These are phyloP conservation scores for Silurus glanis DNA, from an alignment of 2,113 vertebrate genomes.

Conservation along the genomic window DNA sequence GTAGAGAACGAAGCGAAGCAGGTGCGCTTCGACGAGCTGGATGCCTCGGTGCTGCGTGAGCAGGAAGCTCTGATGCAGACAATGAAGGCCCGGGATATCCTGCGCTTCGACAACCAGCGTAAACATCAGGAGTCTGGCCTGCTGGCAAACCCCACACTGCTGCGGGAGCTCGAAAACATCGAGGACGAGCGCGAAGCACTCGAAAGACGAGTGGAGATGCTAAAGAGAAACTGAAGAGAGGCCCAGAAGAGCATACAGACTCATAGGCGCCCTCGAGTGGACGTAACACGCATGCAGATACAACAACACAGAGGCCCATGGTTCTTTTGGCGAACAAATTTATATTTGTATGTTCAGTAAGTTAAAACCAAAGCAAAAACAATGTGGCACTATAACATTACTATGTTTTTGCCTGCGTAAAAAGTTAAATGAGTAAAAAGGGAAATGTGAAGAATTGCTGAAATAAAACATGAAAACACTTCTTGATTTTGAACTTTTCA, in stretches of 20 bases:
- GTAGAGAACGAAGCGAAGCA: conserved; percentile 64
- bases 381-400: not conserved
- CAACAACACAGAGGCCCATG: not conserved
- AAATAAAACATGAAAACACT: not conserved
- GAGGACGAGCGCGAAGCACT: conserved; percentile 60
- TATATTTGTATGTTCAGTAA: not conserved
- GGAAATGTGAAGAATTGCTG: not conserved
- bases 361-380: not conserved
- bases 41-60: conserved; percentile 60
- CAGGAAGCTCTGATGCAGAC: conserved; percentile 69
- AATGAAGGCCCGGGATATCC: conserved; percentile 67
- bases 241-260: not conserved
- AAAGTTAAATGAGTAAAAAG: not conserved
- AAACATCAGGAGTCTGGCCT: conserved; percentile 73
- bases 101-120: conserved; percentile 67
- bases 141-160: conserved; percentile 72
- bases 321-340: not conserved
- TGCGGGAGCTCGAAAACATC: conserved; percentile 78
- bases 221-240: conserved; percentile 58
- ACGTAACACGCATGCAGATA: not conserved
- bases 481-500: not conserved
- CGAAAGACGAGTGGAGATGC: conserved; percentile 61
- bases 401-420: not conserved
- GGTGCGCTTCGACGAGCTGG: conserved; percentile 61
- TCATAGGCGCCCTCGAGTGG: not conserved